Percentiles rank a stretch among this genome's conserved stretches.
Conservation (phyloP, 1,140 invertebrate species). For the Bilobella aurantiaca region DNA sequence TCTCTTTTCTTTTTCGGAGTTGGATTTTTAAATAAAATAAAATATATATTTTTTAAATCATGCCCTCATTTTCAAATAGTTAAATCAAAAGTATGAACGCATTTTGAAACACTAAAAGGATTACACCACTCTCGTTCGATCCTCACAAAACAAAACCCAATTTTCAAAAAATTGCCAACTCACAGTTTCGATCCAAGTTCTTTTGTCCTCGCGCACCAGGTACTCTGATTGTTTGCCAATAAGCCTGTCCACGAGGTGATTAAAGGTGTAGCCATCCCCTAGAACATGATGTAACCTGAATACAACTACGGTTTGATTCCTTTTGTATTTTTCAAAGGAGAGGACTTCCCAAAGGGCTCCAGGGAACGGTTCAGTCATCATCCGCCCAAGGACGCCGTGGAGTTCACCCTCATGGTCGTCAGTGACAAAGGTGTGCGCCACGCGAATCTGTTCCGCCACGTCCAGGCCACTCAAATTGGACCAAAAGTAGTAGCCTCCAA, state of each 20-base stretch:
- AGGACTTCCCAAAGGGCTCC: conserved; percentile 25
- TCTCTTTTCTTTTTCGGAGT: no score
- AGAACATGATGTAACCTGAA: conserved; percentile 33
- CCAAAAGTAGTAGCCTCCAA: conserved; percentile 32
- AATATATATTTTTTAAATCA: no score
- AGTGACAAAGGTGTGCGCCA: conserved; percentile 14
- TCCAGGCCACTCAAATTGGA: conserved; percentile 17
- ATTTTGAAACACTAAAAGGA: no score
- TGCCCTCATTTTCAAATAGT: no score
- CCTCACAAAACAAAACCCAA: no score
- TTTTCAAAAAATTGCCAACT: conserved; percentile 4
- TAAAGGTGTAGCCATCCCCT: conserved; percentile 33
- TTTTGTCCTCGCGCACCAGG: conserved; percentile 15
- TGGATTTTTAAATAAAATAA: no score
- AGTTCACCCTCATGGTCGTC: conserved; percentile 26
- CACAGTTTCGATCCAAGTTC: neutral
- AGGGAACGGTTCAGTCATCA: conserved; percentile 21
- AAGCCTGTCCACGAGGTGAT: conserved; percentile 30
- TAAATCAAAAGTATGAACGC: no score
- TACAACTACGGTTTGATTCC: conserved; percentile 21
- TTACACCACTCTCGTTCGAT: no score
- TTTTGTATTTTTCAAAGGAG: conserved; percentile 16
- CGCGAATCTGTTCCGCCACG: conserved; percentile 12
- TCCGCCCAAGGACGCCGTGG: conserved; percentile 8
- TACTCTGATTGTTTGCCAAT: conserved; percentile 23